Percentiles rank a stretch among this genome's conserved stretches.
phyloP scores from a whole-genome alignment of 2,113 vertebrate genomes.

The Hippopotamus amphibius region DNA sequence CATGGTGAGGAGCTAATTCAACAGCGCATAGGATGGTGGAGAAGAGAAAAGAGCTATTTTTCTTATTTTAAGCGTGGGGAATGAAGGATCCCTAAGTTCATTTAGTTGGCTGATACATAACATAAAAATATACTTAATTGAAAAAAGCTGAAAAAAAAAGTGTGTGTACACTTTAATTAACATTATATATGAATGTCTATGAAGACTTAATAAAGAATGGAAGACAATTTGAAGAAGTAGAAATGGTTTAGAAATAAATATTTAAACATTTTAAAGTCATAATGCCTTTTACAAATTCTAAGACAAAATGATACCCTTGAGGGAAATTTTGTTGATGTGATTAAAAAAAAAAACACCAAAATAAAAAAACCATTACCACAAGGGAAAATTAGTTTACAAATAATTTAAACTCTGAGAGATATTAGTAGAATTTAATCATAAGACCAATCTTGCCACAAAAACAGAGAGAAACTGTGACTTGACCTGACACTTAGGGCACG shows the following conservation, averaged over 20 bases:
- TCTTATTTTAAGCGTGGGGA: neutral
- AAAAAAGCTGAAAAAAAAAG: neutral
- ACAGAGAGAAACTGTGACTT: neutral
- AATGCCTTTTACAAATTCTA: neutral
- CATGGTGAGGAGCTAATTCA: too few relatives aligned
- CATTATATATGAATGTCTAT: neutral
- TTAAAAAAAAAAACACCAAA: neutral
- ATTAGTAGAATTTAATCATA: slow-evolving; percentile 26
- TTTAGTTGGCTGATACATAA: neutral
- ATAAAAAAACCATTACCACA: neutral
- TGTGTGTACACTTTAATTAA: neutral
- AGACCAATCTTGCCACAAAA: slow-evolving; percentile 4
- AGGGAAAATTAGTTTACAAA: slow-evolving; percentile 55
- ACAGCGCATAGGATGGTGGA: too few relatives aligned
- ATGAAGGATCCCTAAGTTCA: neutral
- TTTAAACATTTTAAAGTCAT: neutral
- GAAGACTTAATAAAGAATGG: neutral
- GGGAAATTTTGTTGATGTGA: slow-evolving; percentile 24
- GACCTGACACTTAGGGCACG: neutral
- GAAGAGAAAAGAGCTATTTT: neutral
- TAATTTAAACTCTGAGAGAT: slow-evolving; percentile 48
- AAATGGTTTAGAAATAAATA: slow-evolving; percentile 21
- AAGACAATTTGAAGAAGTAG: slow-evolving; percentile 29
- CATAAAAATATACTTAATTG: neutral
- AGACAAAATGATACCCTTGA: neutral